These are phyloP conservation scores for Calidris pugnax DNA, from an alignment of 2,113 vertebrate species.

Conservation along the genomic window DNA sequence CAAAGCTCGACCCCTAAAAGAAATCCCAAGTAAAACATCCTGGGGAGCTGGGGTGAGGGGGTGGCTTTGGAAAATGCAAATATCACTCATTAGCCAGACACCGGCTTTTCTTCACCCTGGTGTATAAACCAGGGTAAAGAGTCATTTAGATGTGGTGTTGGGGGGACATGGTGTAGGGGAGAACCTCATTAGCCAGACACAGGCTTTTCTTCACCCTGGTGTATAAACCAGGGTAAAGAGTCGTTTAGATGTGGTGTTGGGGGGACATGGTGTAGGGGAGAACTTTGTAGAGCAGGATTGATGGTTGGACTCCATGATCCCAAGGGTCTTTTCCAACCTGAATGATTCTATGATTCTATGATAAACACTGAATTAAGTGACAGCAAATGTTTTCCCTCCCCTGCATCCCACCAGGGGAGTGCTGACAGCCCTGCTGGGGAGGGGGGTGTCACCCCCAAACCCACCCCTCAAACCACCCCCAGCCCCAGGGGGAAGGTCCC, in stretches of 20 bases:
- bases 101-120: neutral
- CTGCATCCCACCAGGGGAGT: neutral
- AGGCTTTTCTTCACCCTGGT: neutral
- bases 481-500: neutral
- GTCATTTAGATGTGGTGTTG: too few relatives aligned
- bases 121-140: neutral
- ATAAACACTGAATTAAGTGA: neutral
- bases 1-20: neutral
- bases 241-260: too few relatives aligned
- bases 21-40: neutral
- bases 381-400: neutral
- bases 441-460: too few relatives aligned
- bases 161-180: too few relatives aligned
- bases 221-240: neutral
- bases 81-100: neutral
- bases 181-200: neutral
- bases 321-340: too few relatives aligned
- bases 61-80: neutral
- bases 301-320: too few relatives aligned
- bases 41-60: neutral
- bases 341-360: too few relatives aligned
- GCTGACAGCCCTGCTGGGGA: neutral
- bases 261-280: too few relatives aligned
- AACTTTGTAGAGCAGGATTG: too few relatives aligned
- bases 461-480: neutral